A percentile compares a stretch with the other conserved stretches of the same genome.
Evolutionary conservation across 35 echinoderm and acorn worm genomes (phyloP).

Genomic region (Patiria miniata): DNA sequence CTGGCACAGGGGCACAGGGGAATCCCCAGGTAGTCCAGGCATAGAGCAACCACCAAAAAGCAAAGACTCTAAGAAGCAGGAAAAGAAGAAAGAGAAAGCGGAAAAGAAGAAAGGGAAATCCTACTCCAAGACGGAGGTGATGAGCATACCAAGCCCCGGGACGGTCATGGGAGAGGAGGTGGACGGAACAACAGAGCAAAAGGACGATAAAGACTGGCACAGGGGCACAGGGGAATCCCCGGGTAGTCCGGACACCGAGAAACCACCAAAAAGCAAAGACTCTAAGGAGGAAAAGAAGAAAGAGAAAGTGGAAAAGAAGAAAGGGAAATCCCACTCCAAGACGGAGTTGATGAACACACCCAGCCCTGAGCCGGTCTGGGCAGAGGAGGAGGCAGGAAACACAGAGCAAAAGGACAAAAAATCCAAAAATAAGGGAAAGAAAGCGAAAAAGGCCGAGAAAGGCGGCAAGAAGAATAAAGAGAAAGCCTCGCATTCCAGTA

Average conservation of each 20-base stretch:
- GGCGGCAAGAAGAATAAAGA: conserved; percentile 54
- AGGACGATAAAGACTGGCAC: conserved; percentile 25
- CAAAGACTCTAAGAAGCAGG: conserved; percentile 45
- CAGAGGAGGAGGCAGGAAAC: not conserved
- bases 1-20: not conserved
- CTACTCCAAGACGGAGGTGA: not conserved
- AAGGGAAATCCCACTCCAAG: not conserved
- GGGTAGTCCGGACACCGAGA: not conserved
- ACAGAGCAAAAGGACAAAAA: conserved; percentile 15
- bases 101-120: conserved; percentile 39
- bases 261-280: conserved; percentile 1
- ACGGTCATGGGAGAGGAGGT: conserved; percentile 5
- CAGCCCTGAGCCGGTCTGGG: not conserved
- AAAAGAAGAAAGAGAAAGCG: conserved; percentile 45
- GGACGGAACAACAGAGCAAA: not conserved
- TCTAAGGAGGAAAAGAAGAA: conserved; percentile 51
- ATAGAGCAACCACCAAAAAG: not conserved
- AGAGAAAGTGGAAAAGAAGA: conserved; percentile 41
- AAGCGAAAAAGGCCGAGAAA: conserved; percentile 26
- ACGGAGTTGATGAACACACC: not conserved
- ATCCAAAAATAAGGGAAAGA: conserved; percentile 19
- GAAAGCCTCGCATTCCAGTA: conserved; percentile 7
- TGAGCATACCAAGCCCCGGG: too few species aligned
- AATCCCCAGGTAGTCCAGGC: not conserved
- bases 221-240: not conserved